A percentile compares a stretch with the other conserved stretches of the same genome.
phyloP scores from a whole-genome alignment of 2,888 invertebrate genomes.

The Thymelicus lineola region DNA sequence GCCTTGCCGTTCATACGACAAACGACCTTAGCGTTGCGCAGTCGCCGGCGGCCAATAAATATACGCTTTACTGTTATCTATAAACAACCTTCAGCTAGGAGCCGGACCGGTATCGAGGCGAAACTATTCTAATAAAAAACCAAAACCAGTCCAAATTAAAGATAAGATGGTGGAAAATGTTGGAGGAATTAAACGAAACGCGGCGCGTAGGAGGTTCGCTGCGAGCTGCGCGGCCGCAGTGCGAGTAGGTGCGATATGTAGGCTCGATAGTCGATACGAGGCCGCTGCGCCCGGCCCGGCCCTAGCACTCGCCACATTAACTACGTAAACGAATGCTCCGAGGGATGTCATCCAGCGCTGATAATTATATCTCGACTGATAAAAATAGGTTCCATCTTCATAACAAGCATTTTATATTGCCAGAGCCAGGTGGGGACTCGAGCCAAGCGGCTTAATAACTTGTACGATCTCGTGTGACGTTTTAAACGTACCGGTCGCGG shows the following conservation, averaged over 20 bases:
- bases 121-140: conserved; percentile 82
- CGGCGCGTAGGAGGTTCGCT: conserved; percentile 49
- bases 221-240: conserved; percentile 1
- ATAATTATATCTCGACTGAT: conserved; percentile 26
- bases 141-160: conserved; percentile 79
- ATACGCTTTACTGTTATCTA: conserved; percentile 82
- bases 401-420: conserved; percentile 17
- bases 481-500: conserved; percentile 13
- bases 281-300: neutral
- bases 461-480: neutral
- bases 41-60: conserved; percentile 72
- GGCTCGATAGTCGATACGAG: conserved; percentile 7
- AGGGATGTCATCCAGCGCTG: conserved; percentile 20
- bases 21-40: conserved; percentile 70
- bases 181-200: conserved; percentile 52
- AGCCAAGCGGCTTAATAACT: neutral
- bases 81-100: conserved; percentile 72
- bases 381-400: conserved; percentile 32
- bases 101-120: conserved; percentile 78
- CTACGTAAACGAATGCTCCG: conserved; percentile 17
- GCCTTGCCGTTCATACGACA: conserved; percentile 59
- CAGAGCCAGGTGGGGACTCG: conserved; percentile 2
- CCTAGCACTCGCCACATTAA: neutral
- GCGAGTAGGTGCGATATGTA: conserved; percentile 32
- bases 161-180: conserved; percentile 65